Evolutionary conservation across 1,140 invertebrate species (phyloP), one percentile per base, ranked within the genome.

Genomic region (Yoshiicerus persimilis): DNA sequence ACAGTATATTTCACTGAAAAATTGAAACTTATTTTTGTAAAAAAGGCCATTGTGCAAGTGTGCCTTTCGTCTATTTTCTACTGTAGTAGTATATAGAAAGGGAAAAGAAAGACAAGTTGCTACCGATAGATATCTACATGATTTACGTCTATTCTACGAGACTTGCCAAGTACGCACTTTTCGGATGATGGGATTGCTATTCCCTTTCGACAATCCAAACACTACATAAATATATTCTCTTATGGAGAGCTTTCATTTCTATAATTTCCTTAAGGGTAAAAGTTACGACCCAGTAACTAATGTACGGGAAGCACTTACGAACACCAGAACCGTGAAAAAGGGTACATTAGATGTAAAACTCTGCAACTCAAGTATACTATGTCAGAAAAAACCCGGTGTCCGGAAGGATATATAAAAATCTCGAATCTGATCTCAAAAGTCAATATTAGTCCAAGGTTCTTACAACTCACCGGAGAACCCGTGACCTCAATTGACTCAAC

Each of bases 361-460:
- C 20, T 32, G 3, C 4, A 66, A 25, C 23, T 5, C 2, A 27
- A 10, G 62, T 30, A 70, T 30, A 27, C 23, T 70, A 70, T 70
- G 66, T 36, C 75, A 80, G 75, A 80, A 38, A 38, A 80, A 80
- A 16, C 32, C 75, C n/a, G 30, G 75, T 80, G 27, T 36, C 32
- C 75, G 75, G 75, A 80, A 80, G 75, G 75, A 80, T 80, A 80
- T 36, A 36, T 77, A 80, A 38, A 80, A 80, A 80, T 80, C 75
- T 80, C n/a, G 75, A 80, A 36, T 80, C 75, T 80, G 75, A 80
- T 80, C 75, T 34, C 30, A 36, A 80, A 80, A 80, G 75, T 80
- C 75, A 80, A 80, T 80, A 80, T 80, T 80, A 38, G 75, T 80
- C 34, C 75, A 80, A 80, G 34, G 75, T 80, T 32, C 75, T 80